These are phyloP conservation scores for Parnassius glacialis DNA, from an alignment of 2,888 invertebrate species.

Conservation along the genomic window DNA sequence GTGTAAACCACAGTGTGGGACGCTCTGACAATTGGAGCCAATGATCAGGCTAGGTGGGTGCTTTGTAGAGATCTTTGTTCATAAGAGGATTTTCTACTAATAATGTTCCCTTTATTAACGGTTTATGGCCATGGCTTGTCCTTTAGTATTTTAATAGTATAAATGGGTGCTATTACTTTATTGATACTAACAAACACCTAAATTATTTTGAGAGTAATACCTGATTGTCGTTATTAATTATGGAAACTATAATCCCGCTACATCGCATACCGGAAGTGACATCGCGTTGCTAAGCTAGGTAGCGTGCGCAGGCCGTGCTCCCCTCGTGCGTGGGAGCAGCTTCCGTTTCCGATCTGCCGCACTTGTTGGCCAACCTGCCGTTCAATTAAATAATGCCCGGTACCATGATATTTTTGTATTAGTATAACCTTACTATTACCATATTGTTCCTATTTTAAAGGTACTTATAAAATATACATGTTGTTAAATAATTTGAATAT, in stretches of 20 bases:
- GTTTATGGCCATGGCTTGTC: no score
- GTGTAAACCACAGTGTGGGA: no score
- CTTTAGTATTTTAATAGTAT: no score
- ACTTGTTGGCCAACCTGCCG: conserved; percentile 47
- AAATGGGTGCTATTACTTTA: no score
- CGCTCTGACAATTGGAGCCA: no score
- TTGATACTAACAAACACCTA: conserved; percentile 9
- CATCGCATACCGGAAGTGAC: conserved; percentile 52
- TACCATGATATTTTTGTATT: conserved; percentile 10
- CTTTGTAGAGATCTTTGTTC: no score
- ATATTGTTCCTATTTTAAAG: background rate
- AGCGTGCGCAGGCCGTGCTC: conserved; percentile 49
- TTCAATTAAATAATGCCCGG: conserved; percentile 29
- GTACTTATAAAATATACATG: no score
- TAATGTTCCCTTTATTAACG: no score
- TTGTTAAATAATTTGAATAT: no score
- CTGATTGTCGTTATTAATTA: no score
- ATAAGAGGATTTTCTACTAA: no score
- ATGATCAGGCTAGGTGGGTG: no score
- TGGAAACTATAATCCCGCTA: conserved; percentile 40
- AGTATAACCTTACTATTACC: background rate
- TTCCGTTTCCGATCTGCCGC: conserved; percentile 72
- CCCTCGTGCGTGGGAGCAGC: conserved; percentile 59
- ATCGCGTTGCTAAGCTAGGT: conserved; percentile 36
- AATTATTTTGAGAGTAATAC: conserved; percentile 21